These are phyloP conservation scores for Sympetrum striolatum DNA, from an alignment of 2,888 invertebrate genomes.

Conservation along the genomic window DNA sequence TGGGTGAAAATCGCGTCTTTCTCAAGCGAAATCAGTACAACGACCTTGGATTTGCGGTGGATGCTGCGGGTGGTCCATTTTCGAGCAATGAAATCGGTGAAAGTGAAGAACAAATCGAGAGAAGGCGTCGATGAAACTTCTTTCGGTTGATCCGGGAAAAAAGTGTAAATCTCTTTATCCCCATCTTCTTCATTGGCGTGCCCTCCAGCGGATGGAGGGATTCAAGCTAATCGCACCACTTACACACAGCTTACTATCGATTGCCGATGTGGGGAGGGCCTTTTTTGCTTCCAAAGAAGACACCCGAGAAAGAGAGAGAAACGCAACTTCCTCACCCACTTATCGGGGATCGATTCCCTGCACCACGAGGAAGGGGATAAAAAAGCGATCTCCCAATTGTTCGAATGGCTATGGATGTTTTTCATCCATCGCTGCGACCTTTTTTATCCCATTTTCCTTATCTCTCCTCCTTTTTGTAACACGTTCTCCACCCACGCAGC, in stretches of 20 bases:
- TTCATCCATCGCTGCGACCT: not conserved
- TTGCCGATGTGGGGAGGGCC: slow-evolving; percentile 6
- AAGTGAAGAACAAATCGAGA: not conserved
- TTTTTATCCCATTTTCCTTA: not conserved
- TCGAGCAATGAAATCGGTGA: too few species aligned
- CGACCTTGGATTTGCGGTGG: too few species aligned
- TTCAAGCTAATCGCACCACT: slow-evolving; percentile 29
- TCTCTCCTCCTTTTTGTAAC: not conserved
- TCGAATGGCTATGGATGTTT: not conserved
- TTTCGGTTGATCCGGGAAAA: not conserved
- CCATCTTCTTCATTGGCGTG: not conserved
- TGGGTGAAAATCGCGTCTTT: too few species aligned
- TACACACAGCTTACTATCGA: slow-evolving; percentile 30
- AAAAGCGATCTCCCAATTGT: not conserved
- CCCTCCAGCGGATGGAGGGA: not conserved
- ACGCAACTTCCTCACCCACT: slow-evolving; percentile 20
- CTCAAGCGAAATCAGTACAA: too few species aligned
- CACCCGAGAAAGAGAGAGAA: not conserved
- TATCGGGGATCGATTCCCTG: slow-evolving; percentile 33
- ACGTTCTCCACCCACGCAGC: not conserved
- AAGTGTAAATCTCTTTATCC: not conserved
- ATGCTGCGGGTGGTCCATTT: too few species aligned
- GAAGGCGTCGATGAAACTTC: not conserved
- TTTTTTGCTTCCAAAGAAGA: not conserved
- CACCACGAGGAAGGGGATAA: not conserved